Base-by-base conservation (phyloP, 2,888 invertebrate genomes). In the Rotaria magnacalcarata region DNA sequence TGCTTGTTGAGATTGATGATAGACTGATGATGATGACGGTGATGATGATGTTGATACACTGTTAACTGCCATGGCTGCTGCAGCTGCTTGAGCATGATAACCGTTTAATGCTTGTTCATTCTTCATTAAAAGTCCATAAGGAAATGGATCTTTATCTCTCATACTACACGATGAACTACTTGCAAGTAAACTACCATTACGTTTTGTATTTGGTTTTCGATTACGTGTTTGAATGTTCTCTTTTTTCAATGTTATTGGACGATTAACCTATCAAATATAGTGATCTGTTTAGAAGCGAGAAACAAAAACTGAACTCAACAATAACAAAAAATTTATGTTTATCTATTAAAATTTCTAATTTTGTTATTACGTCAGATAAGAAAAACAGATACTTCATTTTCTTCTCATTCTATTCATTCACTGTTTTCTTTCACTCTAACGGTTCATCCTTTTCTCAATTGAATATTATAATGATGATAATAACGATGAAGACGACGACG, bases 151-250 rank as follows among this genome's bases (percentile, higher is more conserved):
- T 24, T 80, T 80, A 80, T 80, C 80, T 80, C 47, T 67, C 11
- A 67, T 67, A 67, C 67, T 67, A 19, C 67, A 67, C 34, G 67
- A 67, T 67, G 67, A 67, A 67, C 67, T 67, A 41, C 67, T 67
- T 6, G 67, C 67, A 67, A 67, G 67, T 41, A 67, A 67, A 67
- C 47, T 84, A 84, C 54, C 43, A 52, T 16, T 56, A n/a, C 86
- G 86, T 86, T 85, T 85, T 16, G 85, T 84, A n/a, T 60, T 87
- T 56, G 86, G 85, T 85, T 87, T 87, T n/a, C 87, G 16, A 52
- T 87, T 87, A 54, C 87, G 54, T 41, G 87, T 87, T 85, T 87
- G 87, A 75, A 87, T 87, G 47, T 87, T 87, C 52, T 87, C 87
- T 84, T 87, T 87, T 52, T 87, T 87, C 74, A 87, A 84, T 43